These are phyloP conservation scores for Dilophus febrilis DNA, from an alignment of 2,888 invertebrate species.

Conservation along the genomic window DNA sequence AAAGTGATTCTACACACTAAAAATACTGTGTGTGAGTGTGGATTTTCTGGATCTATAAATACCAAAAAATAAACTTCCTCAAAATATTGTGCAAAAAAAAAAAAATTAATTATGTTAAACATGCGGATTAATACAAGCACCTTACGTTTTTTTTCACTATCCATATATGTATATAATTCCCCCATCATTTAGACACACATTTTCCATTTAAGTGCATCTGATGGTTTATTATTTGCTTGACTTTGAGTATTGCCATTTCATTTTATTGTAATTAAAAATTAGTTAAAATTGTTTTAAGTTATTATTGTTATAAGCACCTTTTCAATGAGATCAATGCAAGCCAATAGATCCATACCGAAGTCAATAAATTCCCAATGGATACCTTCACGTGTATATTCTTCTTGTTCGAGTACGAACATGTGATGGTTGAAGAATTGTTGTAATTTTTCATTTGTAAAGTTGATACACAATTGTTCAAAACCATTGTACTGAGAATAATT, in stretches of 20 bases:
- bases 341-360: constrained; percentile 97
- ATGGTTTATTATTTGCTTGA: too few relatives aligned
- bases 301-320: constrained; percentile 48
- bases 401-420: constrained; percentile 99
- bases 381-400: constrained; percentile 94
- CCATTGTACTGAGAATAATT: constrained; percentile 79
- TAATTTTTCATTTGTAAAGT: constrained; percentile 98
- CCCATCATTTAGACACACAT: not conserved
- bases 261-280: not conserved
- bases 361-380: constrained; percentile 98
- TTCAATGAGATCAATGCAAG: constrained; percentile 97
- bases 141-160: constrained; percentile 1
- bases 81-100: not conserved
- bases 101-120: not conserved
- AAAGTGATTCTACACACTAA: too few relatives aligned
- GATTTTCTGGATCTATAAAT: too few relatives aligned
- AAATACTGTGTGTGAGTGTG: too few relatives aligned
- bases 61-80: too few relatives aligned
- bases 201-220: not conserved
- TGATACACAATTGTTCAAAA: constrained; percentile 99
- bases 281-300: constrained; percentile 1
- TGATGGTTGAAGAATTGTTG: constrained; percentile 99
- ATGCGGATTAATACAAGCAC: constrained; percentile 3
- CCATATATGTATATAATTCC: not conserved
- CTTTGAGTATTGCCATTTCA: not conserved